Conservation (phyloP, 1,140 invertebrate genomes). For the Drosophila persimilis region DNA sequence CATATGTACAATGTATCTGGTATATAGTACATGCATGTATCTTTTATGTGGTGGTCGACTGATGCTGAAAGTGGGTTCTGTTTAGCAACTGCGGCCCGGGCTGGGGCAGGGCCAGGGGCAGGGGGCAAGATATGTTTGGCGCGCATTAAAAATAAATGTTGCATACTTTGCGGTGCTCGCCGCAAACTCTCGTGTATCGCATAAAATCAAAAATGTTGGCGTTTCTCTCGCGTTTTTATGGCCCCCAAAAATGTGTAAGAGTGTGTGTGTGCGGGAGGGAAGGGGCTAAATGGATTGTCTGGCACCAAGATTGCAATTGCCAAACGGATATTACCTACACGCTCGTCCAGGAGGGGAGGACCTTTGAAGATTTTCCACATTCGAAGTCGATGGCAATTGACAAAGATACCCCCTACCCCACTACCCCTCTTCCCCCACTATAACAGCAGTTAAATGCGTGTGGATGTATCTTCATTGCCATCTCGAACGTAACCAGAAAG, state of each 20-base stretch:
- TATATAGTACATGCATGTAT: constrained; percentile 21
- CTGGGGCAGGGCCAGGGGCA: neutral
- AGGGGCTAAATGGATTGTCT: constrained; percentile 20
- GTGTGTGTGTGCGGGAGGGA: neutral
- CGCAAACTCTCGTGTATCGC: constrained; percentile 20
- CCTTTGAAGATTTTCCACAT: constrained; percentile 6
- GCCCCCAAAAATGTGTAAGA: constrained; percentile 24
- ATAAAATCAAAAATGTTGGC: constrained; percentile 36
- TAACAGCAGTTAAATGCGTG: too few relatives aligned
- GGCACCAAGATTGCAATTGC: constrained; percentile 43
- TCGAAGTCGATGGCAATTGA: constrained; percentile 15
- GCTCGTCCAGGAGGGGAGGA: neutral
- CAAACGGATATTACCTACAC: constrained; percentile 27
- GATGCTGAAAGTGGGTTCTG: constrained; percentile 22
- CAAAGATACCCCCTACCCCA: constrained; percentile 2
- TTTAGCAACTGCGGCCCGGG: neutral
- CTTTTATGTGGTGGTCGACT: constrained; percentile 3
- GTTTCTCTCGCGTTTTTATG: constrained; percentile 57
- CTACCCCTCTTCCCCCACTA: neutral
- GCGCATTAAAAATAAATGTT: constrained; percentile 74
- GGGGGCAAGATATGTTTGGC: constrained; percentile 49
- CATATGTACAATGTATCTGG: neutral
- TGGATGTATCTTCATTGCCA: too few relatives aligned
- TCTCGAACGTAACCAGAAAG: too few relatives aligned
- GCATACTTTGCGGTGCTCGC: constrained; percentile 67